phyloP scores from a whole-genome alignment of 2,888 invertebrate genomes.

The Tetranychus piercei region DNA sequence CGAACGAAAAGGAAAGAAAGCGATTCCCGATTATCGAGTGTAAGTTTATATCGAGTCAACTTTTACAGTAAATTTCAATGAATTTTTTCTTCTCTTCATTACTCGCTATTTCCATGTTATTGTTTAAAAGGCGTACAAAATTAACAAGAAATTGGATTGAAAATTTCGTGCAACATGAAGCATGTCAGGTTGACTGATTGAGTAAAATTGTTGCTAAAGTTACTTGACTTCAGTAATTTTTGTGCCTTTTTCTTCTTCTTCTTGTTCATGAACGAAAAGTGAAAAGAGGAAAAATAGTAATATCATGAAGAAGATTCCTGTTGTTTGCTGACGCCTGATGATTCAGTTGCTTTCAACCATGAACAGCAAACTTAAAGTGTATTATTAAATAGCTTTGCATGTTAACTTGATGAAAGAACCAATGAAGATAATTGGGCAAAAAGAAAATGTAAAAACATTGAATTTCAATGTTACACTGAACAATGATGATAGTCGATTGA shows the following conservation, averaged over 20 bases:
- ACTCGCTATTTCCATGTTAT: too few relatives aligned
- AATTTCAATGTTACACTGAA: too few relatives aligned
- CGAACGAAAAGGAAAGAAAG: too few relatives aligned
- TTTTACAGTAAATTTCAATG: too few relatives aligned
- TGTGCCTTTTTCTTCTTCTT: neutral
- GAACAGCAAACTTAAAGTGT: neutral
- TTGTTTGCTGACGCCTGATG: neutral
- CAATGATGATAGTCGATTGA: too few relatives aligned
- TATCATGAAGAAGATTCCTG: neutral
- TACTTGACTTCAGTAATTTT: neutral
- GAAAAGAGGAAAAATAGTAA: neutral
- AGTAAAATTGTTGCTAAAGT: neutral
- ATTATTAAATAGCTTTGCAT: neutral
- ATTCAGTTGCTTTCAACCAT: neutral
- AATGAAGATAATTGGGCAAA: neutral
- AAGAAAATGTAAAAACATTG: neutral
- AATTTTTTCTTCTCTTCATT: too few relatives aligned
- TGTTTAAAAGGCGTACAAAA: neutral
- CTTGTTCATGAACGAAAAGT: too few relatives aligned
- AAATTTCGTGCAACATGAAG: neutral
- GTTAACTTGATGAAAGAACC: neutral
- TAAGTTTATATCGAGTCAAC: too few relatives aligned
- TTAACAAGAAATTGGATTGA: neutral
- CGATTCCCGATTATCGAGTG: too few relatives aligned
- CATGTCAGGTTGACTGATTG: neutral